A percentile compares a stretch with the other conserved stretches of the same genome.
Evolutionary conservation across 1,140 invertebrate genomes (phyloP).

Genomic region (Paralvinella palmiformis): DNA sequence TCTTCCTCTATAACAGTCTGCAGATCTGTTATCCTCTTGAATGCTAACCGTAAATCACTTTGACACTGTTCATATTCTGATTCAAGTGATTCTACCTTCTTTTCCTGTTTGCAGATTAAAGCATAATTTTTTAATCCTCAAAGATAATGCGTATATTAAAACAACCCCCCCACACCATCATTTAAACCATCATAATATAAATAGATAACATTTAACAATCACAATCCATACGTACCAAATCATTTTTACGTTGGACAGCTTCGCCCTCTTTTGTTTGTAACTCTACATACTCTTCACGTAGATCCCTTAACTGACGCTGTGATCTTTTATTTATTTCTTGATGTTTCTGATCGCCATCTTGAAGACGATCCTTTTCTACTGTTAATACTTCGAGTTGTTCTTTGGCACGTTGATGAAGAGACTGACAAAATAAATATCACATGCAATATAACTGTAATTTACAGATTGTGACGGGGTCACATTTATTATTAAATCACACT

Average conservation of each 20-base stretch:
- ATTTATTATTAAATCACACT: too few species aligned
- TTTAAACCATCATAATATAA: not conserved
- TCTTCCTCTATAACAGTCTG: constrained; percentile 73
- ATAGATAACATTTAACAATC: not conserved
- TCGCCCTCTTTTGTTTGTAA: constrained; percentile 66
- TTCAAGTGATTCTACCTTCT: constrained; percentile 44
- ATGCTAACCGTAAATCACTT: constrained; percentile 69
- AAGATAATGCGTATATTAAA: not conserved
- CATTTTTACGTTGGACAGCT: constrained; percentile 56
- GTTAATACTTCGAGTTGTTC: constrained; percentile 76
- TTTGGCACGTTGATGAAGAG: constrained; percentile 71
- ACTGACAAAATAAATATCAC: constrained; percentile 46
- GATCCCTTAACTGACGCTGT: constrained; percentile 63
- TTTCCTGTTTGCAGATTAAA: constrained; percentile 35
- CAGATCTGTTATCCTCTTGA: constrained; percentile 76
- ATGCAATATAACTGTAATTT: not conserved
- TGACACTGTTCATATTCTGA: constrained; percentile 50
- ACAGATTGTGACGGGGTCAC: too few species aligned
- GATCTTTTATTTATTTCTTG: constrained; percentile 70
- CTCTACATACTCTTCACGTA: constrained; percentile 65
- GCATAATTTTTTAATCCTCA: not conserved
- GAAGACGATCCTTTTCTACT: constrained; percentile 64
- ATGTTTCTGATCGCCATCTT: constrained; percentile 65
- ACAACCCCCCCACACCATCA: not conserved
- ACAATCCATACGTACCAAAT: constrained; percentile 38